phyloP scores from a whole-genome alignment of 2,888 invertebrate genomes.

The Ptilodon capucinus region DNA sequence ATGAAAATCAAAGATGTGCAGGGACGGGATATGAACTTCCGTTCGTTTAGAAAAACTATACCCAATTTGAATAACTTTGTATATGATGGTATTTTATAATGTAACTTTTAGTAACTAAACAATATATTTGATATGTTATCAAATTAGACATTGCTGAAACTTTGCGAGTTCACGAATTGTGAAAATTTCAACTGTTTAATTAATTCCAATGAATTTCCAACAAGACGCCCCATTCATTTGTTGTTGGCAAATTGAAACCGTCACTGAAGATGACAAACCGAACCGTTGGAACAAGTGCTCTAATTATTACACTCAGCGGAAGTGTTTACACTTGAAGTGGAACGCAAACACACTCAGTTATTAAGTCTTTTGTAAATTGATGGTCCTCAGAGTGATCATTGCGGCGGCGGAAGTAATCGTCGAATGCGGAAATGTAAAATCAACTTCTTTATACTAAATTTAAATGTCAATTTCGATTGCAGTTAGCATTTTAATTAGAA shows the following conservation, averaged over 20 bases:
- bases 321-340: slow-evolving; percentile 7
- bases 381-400: background rate
- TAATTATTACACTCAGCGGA: slow-evolving; percentile 31
- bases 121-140: background rate
- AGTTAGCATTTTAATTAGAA: too few relatives aligned
- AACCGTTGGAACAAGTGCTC: slow-evolving; percentile 37
- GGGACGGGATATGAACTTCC: too few relatives aligned
- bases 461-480: background rate
- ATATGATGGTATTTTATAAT: background rate
- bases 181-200: slow-evolving; percentile 1
- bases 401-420: background rate
- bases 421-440: background rate
- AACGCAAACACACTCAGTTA: background rate
- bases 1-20: too few relatives aligned
- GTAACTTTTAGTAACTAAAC: background rate
- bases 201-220: slow-evolving; percentile 8
- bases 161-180: background rate
- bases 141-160: background rate
- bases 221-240: slow-evolving; percentile 27
- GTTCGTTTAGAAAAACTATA: too few relatives aligned
- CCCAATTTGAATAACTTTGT: too few relatives aligned
- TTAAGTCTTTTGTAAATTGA: background rate
- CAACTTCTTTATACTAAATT: too few relatives aligned
- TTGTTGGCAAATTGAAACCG: slow-evolving; percentile 41
- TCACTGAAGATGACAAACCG: slow-evolving; percentile 39